Evolutionary conservation across 2,888 invertebrate species (phyloP).

Genomic region (Onchidella celtica): DNA sequence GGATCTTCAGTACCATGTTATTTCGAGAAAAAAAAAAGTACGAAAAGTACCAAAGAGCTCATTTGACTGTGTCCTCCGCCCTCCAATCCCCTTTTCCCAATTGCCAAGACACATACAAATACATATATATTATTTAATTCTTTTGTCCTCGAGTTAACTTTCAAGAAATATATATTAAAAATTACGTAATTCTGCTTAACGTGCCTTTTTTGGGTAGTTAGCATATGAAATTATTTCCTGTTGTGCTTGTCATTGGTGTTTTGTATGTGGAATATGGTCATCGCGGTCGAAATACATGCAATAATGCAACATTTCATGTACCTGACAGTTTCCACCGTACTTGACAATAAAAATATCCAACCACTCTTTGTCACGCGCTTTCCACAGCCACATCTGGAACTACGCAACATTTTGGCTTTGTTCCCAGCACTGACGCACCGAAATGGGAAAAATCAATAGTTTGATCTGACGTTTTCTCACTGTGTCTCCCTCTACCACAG

Average conservation of each 20-base stretch:
- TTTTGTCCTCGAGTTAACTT: too few relatives aligned
- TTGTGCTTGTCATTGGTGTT: not conserved
- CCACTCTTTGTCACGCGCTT: not conserved
- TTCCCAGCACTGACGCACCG: not conserved
- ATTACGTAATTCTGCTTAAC: too few relatives aligned
- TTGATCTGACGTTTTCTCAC: conserved; percentile 20
- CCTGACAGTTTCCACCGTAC: not conserved
- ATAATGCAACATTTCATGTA: not conserved
- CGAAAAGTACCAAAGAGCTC: too few relatives aligned
- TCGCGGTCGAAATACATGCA: not conserved
- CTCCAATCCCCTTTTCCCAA: too few relatives aligned
- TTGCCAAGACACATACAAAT: too few relatives aligned
- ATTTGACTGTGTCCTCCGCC: too few relatives aligned
- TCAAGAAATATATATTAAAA: too few relatives aligned
- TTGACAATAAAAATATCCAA: not conserved
- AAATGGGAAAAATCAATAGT: conserved; percentile 16
- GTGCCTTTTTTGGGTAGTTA: too few relatives aligned
- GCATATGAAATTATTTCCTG: too few relatives aligned
- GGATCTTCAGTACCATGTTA: too few relatives aligned
- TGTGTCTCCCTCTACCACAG: conserved; percentile 17
- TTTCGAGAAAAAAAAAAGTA: too few relatives aligned
- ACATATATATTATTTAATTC: too few relatives aligned
- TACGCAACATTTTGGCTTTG: not conserved
- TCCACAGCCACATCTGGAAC: not conserved
- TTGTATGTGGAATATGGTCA: not conserved